phyloP scores from a whole-genome alignment of 2,888 invertebrate species.

The Exocentrus adspersus region DNA sequence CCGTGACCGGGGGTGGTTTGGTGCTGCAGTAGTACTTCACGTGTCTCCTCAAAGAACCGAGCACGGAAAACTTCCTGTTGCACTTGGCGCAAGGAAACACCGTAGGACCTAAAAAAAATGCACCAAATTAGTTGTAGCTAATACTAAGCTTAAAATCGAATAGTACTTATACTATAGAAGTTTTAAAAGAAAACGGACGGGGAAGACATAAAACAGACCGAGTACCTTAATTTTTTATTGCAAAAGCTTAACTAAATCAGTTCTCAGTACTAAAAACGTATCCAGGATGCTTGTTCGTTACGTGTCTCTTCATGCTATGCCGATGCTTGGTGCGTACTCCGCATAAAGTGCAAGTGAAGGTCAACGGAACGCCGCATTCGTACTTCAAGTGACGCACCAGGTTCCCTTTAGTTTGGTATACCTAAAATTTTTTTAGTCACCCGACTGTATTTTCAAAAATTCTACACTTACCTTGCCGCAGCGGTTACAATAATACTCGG shows the following conservation, averaged over 20 bases:
- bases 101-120: slow-evolving; percentile 25
- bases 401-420: slow-evolving; percentile 38
- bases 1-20: slow-evolving; percentile 50
- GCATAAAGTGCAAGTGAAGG: slow-evolving; percentile 42
- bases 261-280: no score
- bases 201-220: no score
- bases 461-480: slow-evolving; percentile 6
- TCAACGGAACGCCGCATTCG: slow-evolving; percentile 44
- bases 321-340: slow-evolving; percentile 36
- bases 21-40: slow-evolving; percentile 48
- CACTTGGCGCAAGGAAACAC: slow-evolving; percentile 41
- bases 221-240: no score
- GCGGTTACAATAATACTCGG: background rate
- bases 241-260: no score
- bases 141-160: no score
- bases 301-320: slow-evolving; percentile 41
- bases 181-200: no score
- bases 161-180: no score
- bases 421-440: slow-evolving; percentile 30
- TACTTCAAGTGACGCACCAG: slow-evolving; percentile 43
- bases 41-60: slow-evolving; percentile 45
- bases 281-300: slow-evolving; percentile 18
- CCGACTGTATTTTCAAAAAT: no score
- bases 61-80: slow-evolving; percentile 43
- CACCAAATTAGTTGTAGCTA: no score